A percentile compares a stretch with the other conserved stretches of the same genome.
Evolutionary conservation across 2,113 vertebrate genomes (phyloP).

Genomic region (Aphyosemion australe): DNA sequence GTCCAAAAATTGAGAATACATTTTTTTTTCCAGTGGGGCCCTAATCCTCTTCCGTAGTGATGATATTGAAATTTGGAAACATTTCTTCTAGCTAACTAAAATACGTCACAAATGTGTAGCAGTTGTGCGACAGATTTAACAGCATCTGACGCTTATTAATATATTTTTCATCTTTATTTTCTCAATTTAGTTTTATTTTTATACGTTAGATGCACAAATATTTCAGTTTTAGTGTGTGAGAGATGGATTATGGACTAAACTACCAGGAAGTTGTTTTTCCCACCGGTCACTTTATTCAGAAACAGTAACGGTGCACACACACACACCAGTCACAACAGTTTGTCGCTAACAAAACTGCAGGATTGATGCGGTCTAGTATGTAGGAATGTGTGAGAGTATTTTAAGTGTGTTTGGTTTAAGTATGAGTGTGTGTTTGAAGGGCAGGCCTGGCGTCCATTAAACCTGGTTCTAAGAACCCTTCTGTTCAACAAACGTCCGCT

Average conservation of each 20-base stretch:
- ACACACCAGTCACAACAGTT: constrained; percentile 39
- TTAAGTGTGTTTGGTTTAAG: constrained; percentile 21
- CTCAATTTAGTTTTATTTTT: constrained; percentile 20
- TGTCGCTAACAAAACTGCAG: constrained; percentile 42
- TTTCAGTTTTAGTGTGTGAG: constrained; percentile 32
- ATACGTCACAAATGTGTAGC: background rate
- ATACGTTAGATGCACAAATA: constrained; percentile 32
- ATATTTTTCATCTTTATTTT: constrained; percentile 1
- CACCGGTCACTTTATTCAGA: constrained; percentile 33
- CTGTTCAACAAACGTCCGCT: constrained; percentile 45
- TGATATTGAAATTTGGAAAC: too few relatives aligned
- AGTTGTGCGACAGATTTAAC: background rate
- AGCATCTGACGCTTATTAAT: constrained; percentile 5
- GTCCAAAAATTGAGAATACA: too few relatives aligned
- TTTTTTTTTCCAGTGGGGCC: too few relatives aligned
- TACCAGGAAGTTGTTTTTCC: constrained; percentile 28
- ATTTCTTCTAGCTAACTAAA: constrained; percentile 3
- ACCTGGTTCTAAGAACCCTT: constrained; percentile 52
- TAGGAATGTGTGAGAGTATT: constrained; percentile 33
- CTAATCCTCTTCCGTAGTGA: too few relatives aligned
- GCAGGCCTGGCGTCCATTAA: constrained; percentile 29
- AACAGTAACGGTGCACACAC: background rate
- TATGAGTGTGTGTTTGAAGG: constrained; percentile 34
- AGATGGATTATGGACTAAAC: constrained; percentile 22
- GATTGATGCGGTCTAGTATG: constrained; percentile 34